Evolutionary conservation across 2,113 vertebrate genomes (phyloP), one percentile per base, ranked within the genome.

Genomic region (Phoxinus phoxinus): DNA sequence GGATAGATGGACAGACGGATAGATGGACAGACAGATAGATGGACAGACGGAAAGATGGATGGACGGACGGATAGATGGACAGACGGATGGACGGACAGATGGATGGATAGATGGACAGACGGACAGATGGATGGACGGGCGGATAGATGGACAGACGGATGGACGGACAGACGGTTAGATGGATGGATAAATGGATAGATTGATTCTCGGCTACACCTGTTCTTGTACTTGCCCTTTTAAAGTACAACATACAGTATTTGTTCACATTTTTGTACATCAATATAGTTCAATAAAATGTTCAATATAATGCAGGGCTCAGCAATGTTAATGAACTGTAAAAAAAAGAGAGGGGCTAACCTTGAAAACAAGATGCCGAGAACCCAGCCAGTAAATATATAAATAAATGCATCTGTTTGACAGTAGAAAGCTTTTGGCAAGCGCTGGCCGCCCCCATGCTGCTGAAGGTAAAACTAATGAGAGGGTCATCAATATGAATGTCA

Each of bases 401-500:
- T 25, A 79, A 71, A 30, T 67, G 65, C n/a, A 71, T 87, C 11
- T 25, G 56, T 71, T 41, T 75, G 76, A 84, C 56, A 59, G 53
- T 58, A 32, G 44, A 72, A 81, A 48, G 30, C 23, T 86, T 32
- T 81, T 74, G 79, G 53, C 84, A 74, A 75, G 41, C 78, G 3
- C 41, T 81, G 85, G 78, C 37, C 37, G 3, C 48, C 78, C 61
- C 51, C 51, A 72, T 73, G 71, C 32, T 61, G 51, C 81, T 84
- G 86, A 87, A 32, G 63, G 76, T 51, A 73, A 23, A n/a, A 71
- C 51, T 72, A 84, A 67, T 74, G 72, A 84, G 76, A 84, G 63
- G 8, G 32, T 87, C 71, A 86, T 75, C 79, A 83, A 67, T 82
- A 83, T 74, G 76, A 35, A 71, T 83, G 81, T 87, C 81, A 87